These are phyloP conservation scores for Poecilia wingei DNA, from an alignment of 2,797 vertebrate species.

Conservation along the genomic window DNA sequence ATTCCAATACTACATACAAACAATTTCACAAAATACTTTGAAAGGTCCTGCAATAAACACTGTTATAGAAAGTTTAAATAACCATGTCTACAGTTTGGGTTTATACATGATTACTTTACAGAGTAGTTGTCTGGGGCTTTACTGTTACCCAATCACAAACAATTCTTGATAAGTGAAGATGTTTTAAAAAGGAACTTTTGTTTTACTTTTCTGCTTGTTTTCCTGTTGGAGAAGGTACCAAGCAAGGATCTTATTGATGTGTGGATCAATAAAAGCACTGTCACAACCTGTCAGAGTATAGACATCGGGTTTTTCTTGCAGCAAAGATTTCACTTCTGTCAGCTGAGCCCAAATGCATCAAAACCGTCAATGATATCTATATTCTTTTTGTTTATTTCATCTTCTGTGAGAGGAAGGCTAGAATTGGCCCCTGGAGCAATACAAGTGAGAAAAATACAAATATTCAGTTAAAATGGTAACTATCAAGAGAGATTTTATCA, in stretches of 20 bases:
- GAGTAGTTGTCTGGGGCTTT: background rate
- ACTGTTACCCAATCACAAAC: background rate
- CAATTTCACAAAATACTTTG: background rate
- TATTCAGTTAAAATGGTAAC: background rate
- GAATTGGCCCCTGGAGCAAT: background rate
- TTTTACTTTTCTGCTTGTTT: constrained; percentile 3
- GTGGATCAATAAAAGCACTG: constrained; percentile 15
- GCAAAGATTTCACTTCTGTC: constrained; percentile 9
- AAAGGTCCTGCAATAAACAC: background rate
- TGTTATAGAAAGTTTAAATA: background rate
- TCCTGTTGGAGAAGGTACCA: background rate
- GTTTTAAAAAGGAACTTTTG: background rate
- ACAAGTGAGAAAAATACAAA: background rate
- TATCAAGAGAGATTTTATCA: background rate
- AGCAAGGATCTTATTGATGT: background rate
- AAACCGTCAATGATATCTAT: background rate
- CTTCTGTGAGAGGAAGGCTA: background rate
- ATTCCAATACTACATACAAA: background rate
- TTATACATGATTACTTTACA: background rate
- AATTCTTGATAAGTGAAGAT: background rate
- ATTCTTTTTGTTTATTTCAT: background rate
- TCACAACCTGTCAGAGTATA: background rate
- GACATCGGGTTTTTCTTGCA: constrained; percentile 3
- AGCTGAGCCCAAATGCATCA: background rate
- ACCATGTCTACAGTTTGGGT: background rate